A percentile compares a stretch with the other conserved stretches of the same genome.
Conservation (phyloP, 2,113 vertebrate genomes). For the Anser cygnoides region DNA sequence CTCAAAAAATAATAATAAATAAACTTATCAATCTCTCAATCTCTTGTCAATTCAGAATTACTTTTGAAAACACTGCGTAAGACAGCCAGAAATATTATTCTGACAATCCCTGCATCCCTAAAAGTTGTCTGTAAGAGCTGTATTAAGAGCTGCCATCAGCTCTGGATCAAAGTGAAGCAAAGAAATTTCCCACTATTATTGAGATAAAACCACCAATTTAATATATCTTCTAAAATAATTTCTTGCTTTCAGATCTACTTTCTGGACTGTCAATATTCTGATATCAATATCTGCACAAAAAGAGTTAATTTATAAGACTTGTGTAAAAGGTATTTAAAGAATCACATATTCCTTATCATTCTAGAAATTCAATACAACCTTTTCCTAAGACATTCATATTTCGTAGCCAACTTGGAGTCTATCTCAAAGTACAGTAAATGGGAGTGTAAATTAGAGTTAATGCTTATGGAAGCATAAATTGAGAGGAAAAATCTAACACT, state of each 20-base stretch:
- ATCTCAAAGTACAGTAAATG: neutral
- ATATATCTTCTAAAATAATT: neutral
- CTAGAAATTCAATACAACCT: neutral
- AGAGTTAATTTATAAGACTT: neutral
- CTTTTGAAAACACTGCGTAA: neutral
- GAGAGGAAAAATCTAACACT: neutral
- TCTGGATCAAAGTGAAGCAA: neutral
- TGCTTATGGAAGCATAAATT: neutral
- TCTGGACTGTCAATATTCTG: neutral
- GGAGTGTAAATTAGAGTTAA: neutral
- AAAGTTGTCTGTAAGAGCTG: neutral
- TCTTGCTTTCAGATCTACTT: neutral
- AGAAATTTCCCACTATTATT: neutral
- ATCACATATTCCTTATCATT: neutral
- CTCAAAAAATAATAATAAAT: neutral
- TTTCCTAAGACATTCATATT: neutral
- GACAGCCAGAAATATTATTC: neutral
- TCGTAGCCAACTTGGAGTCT: neutral
- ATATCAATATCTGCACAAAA: neutral
- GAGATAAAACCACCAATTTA: neutral
- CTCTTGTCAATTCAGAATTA: conserved; percentile 15
- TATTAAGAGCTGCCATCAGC: neutral
- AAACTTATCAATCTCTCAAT: neutral
- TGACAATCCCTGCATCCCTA: neutral
- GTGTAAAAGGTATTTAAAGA: neutral